Evolutionary conservation across 2,113 vertebrate genomes (phyloP).

Genomic region (Vidua macroura): DNA sequence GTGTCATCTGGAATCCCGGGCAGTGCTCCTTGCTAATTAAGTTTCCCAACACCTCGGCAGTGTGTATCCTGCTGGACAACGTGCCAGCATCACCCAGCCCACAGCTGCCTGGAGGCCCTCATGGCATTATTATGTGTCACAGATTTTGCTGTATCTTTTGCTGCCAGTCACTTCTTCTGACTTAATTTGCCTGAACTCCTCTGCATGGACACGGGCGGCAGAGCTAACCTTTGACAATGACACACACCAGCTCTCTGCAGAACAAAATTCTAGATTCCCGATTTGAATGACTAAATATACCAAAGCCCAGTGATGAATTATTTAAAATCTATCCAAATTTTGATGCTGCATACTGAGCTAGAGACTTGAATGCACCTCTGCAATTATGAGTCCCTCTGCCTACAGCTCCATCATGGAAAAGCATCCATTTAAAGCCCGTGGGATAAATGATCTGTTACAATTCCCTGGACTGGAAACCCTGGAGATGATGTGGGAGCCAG

Average conservation of each 20-base stretch:
- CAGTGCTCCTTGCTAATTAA: background rate
- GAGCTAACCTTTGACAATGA: background rate
- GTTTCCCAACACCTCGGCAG: background rate
- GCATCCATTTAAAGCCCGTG: background rate
- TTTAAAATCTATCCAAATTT: conserved; percentile 22
- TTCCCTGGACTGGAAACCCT: conserved; percentile 26
- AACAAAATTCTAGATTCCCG: background rate
- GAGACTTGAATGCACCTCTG: background rate
- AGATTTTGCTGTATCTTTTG: background rate
- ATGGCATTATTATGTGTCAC: background rate
- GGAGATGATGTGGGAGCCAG: background rate
- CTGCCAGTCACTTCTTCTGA: background rate
- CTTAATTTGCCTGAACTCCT: background rate
- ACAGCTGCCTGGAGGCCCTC: background rate
- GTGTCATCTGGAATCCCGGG: background rate
- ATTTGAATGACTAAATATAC: conserved; percentile 25
- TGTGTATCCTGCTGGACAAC: background rate
- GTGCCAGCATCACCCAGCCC: background rate
- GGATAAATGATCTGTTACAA: conserved; percentile 14
- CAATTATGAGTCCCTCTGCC: background rate
- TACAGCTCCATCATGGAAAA: background rate
- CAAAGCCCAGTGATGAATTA: conserved; percentile 21
- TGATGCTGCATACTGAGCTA: background rate
- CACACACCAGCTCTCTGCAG: background rate
- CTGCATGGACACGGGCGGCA: background rate